phyloP scores from a whole-genome alignment of 2,888 invertebrate genomes.

The Aphidius colemani region DNA sequence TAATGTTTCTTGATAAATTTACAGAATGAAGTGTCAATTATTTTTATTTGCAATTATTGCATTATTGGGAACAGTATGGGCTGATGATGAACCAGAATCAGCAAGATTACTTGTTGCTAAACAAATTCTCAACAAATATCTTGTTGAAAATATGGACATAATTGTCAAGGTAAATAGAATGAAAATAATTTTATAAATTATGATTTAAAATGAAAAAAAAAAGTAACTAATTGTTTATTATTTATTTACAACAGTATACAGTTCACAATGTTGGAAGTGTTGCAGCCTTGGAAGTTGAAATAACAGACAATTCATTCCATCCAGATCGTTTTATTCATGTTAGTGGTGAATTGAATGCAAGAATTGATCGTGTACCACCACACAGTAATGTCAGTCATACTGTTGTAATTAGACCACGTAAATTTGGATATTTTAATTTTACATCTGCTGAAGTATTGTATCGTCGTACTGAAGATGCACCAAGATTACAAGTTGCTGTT shows the following conservation, averaged over 20 bases:
- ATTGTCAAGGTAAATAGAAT: slow-evolving; percentile 71
- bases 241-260: slow-evolving; percentile 69
- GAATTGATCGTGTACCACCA: slow-evolving; percentile 89
- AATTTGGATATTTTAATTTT: slow-evolving; percentile 95
- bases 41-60: slow-evolving; percentile 61
- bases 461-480: slow-evolving; percentile 80
- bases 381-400: slow-evolving; percentile 93
- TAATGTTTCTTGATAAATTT: slow-evolving; percentile 33
- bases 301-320: slow-evolving; percentile 91
- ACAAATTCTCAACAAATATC: slow-evolving; percentile 91
- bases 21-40: slow-evolving; percentile 57
- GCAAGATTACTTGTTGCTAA: slow-evolving; percentile 90
- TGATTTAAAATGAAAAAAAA: slow-evolving; percentile 9
- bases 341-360: slow-evolving; percentile 81
- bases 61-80: slow-evolving; percentile 61
- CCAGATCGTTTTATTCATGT: slow-evolving; percentile 88
- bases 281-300: slow-evolving; percentile 85
- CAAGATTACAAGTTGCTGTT: slow-evolving; percentile 67
- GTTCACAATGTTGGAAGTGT: slow-evolving; percentile 91
- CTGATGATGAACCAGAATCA: slow-evolving; percentile 68
- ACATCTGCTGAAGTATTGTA: slow-evolving; percentile 93
- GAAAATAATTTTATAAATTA: not conserved
- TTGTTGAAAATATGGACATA: slow-evolving; percentile 96
- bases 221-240: not conserved
- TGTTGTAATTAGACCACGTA: slow-evolving; percentile 86